Base-by-base conservation (phyloP, 2,888 invertebrate species). In the Perizoma flavofasciatum region DNA sequence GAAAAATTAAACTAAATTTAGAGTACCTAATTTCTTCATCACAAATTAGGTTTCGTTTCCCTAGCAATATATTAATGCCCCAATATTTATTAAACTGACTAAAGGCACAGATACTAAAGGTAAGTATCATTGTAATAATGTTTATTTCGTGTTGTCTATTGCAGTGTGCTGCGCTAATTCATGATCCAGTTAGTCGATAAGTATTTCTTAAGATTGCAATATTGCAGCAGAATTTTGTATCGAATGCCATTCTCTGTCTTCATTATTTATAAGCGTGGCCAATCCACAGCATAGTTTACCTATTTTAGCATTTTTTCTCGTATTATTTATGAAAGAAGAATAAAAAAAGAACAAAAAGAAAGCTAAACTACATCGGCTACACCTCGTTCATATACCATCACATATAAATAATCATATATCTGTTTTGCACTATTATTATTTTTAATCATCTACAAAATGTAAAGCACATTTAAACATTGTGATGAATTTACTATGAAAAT, bases 161-260 rank as follows among this genome's bases (percentile, higher is more conserved):
- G 78, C 80, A 78, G 76, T 71, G 78, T 70, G 68, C 75, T 78
- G 74, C 75, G 77, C 79, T 78, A 85, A 81, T 83, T 79, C 80
- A 81, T 74, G 78, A 83, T 82, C 81, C 76, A 85, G 83, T 83
- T 85, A 80, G 73, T 55, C 50, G 54, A 61, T 62, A 63, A 63
- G 53, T 82, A 83, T 86, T 88, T 87, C 87, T 77, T 82, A 86
- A 86, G 70, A 83, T 85, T 88, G 83, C 85, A 82, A 82, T 82
- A 86, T 81, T 82, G 78, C 82, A 83, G 78, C 75, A 82, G 77
- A 80, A 79, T 80, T 76, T 73, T 73, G 73, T 75, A 35, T 75
- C 76, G 76, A 82, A 78, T 79, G 74, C 72, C 80, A 75, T 79
- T 82, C 76, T 79, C 74, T 73, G 67, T 54, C 37, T 37, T 37